These are phyloP conservation scores for Buceros bicornis DNA, from an alignment of 2,797 vertebrate genomes.

Conservation along the genomic window DNA sequence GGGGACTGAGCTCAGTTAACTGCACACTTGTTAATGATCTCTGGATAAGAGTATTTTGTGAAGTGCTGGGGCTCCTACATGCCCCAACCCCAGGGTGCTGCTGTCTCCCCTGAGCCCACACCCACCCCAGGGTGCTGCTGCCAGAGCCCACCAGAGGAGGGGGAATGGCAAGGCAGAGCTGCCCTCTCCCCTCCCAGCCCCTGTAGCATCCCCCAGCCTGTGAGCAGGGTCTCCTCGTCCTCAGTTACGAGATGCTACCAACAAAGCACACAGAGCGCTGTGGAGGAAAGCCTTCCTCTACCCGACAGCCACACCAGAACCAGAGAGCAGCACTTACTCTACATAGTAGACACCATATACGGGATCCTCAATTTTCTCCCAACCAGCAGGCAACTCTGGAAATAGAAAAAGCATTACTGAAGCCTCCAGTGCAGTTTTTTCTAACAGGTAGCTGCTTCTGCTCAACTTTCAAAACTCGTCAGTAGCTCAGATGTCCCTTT, in stretches of 20 bases:
- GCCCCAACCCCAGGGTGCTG: fast-evolving
- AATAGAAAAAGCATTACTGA: constrained; percentile 62
- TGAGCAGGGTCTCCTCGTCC: background rate
- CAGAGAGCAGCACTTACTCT: constrained; percentile 89
- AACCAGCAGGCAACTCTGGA: constrained; percentile 96
- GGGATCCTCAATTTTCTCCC: constrained; percentile 99
- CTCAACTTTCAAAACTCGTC: background rate
- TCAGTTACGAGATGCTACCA: background rate
- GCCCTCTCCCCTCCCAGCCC: background rate
- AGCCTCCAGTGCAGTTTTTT: background rate
- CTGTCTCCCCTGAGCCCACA: background rate
- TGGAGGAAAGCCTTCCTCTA: background rate
- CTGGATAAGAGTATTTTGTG: background rate
- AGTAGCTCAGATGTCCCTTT: background rate
- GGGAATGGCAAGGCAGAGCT: background rate
- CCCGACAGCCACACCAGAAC: background rate
- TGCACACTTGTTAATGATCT: background rate
- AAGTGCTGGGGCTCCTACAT: background rate
- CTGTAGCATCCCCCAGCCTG: fast-evolving
- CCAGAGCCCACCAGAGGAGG: background rate
- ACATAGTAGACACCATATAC: constrained; percentile 99
- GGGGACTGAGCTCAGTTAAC: background rate
- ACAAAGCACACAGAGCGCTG: background rate
- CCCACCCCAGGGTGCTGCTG: background rate
- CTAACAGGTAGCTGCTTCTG: background rate